phyloP scores from a whole-genome alignment of 2,113 vertebrate genomes.

The Halcyon senegalensis region DNA sequence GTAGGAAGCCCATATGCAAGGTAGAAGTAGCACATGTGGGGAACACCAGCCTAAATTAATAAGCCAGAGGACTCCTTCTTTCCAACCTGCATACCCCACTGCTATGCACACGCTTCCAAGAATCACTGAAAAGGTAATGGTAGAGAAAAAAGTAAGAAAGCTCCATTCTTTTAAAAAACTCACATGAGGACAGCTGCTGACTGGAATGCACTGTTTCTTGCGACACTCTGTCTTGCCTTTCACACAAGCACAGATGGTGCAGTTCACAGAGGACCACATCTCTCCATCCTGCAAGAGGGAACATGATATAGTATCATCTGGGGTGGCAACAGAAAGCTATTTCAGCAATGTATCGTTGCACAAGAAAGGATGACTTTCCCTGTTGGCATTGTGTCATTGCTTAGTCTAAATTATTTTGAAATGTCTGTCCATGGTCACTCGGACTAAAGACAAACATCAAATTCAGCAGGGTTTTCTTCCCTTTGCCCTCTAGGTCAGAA shows the following conservation, averaged over 20 bases:
- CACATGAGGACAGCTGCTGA: constrained; percentile 94
- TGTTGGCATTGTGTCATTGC: constrained; percentile 1
- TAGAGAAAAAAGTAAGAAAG: neutral
- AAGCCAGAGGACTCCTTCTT: neutral
- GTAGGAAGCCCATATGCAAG: neutral
- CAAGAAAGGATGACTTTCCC: constrained; percentile 29
- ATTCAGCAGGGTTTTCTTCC: neutral
- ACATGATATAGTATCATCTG: constrained; percentile 52
- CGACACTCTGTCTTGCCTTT: constrained; percentile 89
- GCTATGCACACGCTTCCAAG: neutral
- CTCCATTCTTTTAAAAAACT: constrained; percentile 52
- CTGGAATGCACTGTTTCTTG: constrained; percentile 91
- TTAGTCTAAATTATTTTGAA: constrained; percentile 52
- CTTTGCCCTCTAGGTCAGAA: neutral
- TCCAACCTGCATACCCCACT: neutral
- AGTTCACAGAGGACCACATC: constrained; percentile 97
- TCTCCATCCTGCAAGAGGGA: constrained; percentile 88
- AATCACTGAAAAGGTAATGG: neutral
- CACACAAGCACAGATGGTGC: constrained; percentile 92
- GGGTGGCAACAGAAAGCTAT: constrained; percentile 22
- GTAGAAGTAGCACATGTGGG: neutral
- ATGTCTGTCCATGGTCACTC: neutral
- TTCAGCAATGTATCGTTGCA: constrained; percentile 30
- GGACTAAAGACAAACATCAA: neutral
- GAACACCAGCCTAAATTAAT: neutral